Conservation (phyloP, 1,140 invertebrate species). For the Drosophila hydei region DNA sequence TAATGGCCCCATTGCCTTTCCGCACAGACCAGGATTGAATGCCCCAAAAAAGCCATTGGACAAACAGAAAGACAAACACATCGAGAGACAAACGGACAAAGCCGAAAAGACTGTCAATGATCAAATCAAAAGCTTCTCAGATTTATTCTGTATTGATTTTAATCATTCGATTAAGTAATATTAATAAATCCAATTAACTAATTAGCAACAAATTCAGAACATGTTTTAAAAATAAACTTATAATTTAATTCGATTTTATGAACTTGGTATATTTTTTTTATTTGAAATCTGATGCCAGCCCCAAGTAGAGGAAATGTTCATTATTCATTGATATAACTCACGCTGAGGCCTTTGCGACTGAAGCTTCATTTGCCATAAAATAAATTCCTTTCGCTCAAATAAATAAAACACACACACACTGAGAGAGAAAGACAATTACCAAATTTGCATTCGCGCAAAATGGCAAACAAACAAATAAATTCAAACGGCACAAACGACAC, state of each 20-base stretch:
- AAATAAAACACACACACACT: slow-evolving; percentile 46
- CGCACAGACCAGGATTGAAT: slow-evolving; percentile 60
- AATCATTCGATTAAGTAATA: not conserved
- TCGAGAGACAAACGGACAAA: slow-evolving; percentile 11
- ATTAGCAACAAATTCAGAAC: slow-evolving; percentile 2
- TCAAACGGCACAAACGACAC: slow-evolving; percentile 71
- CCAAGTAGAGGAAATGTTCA: slow-evolving; percentile 17
- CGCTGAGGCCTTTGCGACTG: slow-evolving; percentile 36
- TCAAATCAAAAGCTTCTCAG: slow-evolving; percentile 22
- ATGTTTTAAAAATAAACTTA: slow-evolving; percentile 12
- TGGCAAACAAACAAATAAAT: slow-evolving; percentile 80
- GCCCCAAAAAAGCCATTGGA: slow-evolving; percentile 22
- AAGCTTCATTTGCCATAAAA: slow-evolving; percentile 64
- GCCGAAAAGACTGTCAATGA: slow-evolving; percentile 7
- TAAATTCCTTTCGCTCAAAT: slow-evolving; percentile 61
- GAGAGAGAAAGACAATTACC: slow-evolving; percentile 60
- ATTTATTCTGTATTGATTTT: slow-evolving; percentile 52
- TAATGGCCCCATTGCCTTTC: slow-evolving; percentile 72
- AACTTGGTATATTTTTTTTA: slow-evolving; percentile 1
- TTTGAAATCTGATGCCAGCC: not conserved
- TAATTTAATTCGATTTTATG: slow-evolving; percentile 11
- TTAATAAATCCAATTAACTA: slow-evolving; percentile 28
- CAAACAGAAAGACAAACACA: slow-evolving; percentile 31
- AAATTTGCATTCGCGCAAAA: slow-evolving; percentile 77
- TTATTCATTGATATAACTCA: slow-evolving; percentile 51